These are phyloP conservation scores for Pectinophora gossypiella DNA, from an alignment of 1,140 invertebrate species.

Conservation along the genomic window DNA sequence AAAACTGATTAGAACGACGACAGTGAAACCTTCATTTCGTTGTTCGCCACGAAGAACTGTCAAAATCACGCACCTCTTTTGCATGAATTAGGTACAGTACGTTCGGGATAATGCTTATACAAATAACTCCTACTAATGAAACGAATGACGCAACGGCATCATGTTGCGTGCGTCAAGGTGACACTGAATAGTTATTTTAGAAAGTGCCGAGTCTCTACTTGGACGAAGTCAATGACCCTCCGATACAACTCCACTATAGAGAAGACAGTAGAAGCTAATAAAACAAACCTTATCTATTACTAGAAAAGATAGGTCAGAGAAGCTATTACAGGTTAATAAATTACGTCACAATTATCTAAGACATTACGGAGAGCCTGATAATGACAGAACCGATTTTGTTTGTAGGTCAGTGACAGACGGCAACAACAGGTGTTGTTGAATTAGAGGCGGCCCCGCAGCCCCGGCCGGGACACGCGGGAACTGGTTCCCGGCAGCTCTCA, in stretches of 20 bases:
- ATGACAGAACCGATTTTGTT: conserved; percentile 46
- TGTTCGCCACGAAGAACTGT: no score
- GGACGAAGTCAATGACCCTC: conserved; percentile 48
- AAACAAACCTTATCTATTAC: background rate
- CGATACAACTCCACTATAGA: conserved; percentile 18
- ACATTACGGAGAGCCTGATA: conserved; percentile 19
- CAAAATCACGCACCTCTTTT: no score
- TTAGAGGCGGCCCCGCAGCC: conserved; percentile 5
- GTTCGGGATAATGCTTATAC: no score
- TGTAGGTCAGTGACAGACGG: conserved; percentile 54
- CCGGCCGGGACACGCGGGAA: conserved; percentile 32
- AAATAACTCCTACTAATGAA: conserved; percentile 26
- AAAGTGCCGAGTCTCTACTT: conserved; percentile 54
- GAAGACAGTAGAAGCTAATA: background rate
- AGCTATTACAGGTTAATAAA: background rate
- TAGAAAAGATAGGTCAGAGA: background rate
- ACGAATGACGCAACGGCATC: conserved; percentile 44
- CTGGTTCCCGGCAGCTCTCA: conserved; percentile 61
- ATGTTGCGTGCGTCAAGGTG: conserved; percentile 56
- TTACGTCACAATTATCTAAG: background rate
- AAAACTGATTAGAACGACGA: no score
- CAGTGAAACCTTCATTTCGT: no score
- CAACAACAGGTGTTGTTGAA: conserved; percentile 28
- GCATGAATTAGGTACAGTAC: no score
- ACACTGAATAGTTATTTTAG: conserved; percentile 70